A percentile compares a stretch with the other conserved stretches of the same genome.
Conservation (phyloP, 2,888 invertebrate genomes). For the Hydrotaea diabolus region DNA sequence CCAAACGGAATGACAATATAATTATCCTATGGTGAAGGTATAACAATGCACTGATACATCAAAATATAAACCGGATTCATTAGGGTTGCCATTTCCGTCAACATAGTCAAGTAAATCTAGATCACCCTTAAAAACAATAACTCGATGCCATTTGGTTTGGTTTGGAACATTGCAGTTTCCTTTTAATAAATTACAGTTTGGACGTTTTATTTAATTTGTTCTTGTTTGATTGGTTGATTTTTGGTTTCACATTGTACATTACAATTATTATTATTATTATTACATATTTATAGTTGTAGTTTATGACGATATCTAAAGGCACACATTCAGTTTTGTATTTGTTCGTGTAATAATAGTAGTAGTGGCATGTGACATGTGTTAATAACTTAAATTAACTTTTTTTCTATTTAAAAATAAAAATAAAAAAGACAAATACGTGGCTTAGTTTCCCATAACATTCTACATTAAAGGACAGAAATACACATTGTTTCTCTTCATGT, state of each 20-base stretch:
- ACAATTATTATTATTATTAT: conserved; percentile 39
- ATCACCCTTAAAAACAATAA: too few relatives aligned
- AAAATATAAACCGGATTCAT: too few relatives aligned
- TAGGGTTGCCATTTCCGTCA: too few relatives aligned
- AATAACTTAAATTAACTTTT: conserved; percentile 28
- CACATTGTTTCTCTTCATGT: too few relatives aligned
- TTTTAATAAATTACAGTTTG: conserved; percentile 49
- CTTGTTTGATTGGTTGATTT: conserved; percentile 11
- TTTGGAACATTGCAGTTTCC: conserved; percentile 26
- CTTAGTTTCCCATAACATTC: too few relatives aligned
- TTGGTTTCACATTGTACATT: conserved; percentile 46
- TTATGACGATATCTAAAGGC: conserved; percentile 49
- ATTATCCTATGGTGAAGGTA: too few relatives aligned
- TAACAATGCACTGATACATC: too few relatives aligned
- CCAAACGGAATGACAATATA: too few relatives aligned
- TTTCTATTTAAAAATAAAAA: neutral
- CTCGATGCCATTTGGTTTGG: too few relatives aligned
- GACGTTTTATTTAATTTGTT: conserved; percentile 56
- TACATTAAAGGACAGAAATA: neutral
- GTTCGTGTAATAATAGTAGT: conserved; percentile 10
- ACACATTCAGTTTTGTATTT: conserved; percentile 29
- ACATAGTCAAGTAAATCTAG: too few relatives aligned
- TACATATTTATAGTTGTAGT: conserved; percentile 1
- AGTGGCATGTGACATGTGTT: too few relatives aligned
- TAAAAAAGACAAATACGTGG: neutral